phyloP scores from a whole-genome alignment of 2,113 vertebrate genomes.

The Callocephalon fimbriatum region DNA sequence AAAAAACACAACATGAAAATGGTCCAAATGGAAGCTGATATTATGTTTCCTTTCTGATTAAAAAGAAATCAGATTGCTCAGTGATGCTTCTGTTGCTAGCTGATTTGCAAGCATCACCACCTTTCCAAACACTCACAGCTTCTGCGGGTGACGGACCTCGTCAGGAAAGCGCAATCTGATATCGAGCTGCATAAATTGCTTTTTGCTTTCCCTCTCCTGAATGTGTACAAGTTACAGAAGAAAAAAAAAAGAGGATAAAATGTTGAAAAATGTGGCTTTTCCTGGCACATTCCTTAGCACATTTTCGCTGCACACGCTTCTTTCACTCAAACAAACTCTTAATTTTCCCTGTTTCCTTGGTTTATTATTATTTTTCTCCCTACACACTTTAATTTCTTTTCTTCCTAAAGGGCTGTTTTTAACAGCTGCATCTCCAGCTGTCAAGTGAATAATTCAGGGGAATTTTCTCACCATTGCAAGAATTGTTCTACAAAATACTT shows the following conservation, averaged over 20 bases:
- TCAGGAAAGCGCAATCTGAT: slow-evolving; percentile 34
- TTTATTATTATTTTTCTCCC: slow-evolving; percentile 55
- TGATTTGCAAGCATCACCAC: slow-evolving; percentile 64
- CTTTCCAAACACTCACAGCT: slow-evolving; percentile 29
- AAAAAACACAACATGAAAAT: not conserved
- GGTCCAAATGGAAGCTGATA: not conserved
- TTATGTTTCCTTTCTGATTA: slow-evolving; percentile 10
- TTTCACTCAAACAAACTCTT: not conserved
- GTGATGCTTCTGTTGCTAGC: not conserved
- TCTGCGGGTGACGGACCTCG: slow-evolving; percentile 46
- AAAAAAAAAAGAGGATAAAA: slow-evolving; percentile 22
- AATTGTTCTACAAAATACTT: slow-evolving; percentile 64
- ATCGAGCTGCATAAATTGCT: slow-evolving; percentile 42
- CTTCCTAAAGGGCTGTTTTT: slow-evolving; percentile 60
- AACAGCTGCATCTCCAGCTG: slow-evolving; percentile 63
- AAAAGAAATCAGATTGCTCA: not conserved
- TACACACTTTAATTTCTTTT: slow-evolving; percentile 58
- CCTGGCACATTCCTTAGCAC: not conserved
- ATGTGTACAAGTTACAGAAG: slow-evolving; percentile 13
- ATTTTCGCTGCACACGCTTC: not conserved
- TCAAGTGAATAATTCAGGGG: slow-evolving; percentile 64
- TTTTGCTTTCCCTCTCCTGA: not conserved
- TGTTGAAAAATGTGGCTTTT: slow-evolving; percentile 27
- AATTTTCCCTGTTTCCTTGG: not conserved
- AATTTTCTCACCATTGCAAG: slow-evolving; percentile 56